Conservation (phyloP, 2,888 invertebrate species). For the Eueremaeus valkanovi region DNA sequence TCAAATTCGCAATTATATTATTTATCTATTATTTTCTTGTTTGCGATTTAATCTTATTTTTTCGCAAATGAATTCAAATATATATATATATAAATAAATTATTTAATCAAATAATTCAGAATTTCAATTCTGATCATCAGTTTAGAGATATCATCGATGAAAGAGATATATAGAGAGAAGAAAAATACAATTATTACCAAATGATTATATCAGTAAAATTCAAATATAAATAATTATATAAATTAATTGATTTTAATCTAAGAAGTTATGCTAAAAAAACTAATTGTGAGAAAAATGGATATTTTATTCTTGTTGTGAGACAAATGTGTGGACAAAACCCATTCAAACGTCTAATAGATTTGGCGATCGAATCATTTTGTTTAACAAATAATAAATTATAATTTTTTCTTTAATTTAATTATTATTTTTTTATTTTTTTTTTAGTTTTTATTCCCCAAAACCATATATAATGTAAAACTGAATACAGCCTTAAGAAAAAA, state of each 20-base stretch:
- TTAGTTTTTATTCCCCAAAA: constrained; percentile 14
- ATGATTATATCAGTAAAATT: not conserved
- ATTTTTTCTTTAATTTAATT: not conserved
- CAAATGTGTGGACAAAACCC: too few species aligned
- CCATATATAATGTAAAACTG: not conserved
- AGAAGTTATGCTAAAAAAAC: not conserved
- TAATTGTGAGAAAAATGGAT: not conserved
- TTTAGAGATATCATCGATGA: too few species aligned
- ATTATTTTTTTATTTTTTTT: not conserved
- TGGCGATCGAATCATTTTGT: too few species aligned
- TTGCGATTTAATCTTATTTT: not conserved
- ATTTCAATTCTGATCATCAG: too few species aligned
- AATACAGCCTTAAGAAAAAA: constrained; percentile 22
- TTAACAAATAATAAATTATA: too few species aligned
- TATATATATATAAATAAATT: too few species aligned
- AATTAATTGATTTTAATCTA: not conserved
- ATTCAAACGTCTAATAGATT: too few species aligned
- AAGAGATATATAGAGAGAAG: too few species aligned
- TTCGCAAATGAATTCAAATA: too few species aligned
- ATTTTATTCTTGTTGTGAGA: not conserved
- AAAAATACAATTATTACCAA: not conserved
- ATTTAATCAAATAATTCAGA: too few species aligned
- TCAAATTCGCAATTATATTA: too few species aligned
- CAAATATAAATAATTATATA: not conserved
- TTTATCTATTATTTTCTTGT: not conserved